A percentile compares a stretch with the other conserved stretches of the same genome.
Evolutionary conservation across 1,140 invertebrate species (phyloP).

Genomic region (Atta colombica): DNA sequence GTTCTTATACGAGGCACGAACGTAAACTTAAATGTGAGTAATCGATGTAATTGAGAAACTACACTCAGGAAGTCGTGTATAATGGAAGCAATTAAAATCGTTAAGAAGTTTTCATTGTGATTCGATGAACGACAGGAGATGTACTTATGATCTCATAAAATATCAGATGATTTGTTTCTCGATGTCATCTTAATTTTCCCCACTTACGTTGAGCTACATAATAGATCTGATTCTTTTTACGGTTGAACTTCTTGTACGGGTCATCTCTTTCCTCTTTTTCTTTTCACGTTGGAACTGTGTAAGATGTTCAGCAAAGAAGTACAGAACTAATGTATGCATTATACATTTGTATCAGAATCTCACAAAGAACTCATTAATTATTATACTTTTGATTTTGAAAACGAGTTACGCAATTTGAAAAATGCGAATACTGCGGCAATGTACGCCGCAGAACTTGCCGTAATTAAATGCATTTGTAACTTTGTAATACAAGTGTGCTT

Average conservation of each 20-base stretch:
- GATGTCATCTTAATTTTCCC: conserved; percentile 8
- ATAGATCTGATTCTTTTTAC: no score
- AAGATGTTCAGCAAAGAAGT: no score
- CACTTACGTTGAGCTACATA: neutral
- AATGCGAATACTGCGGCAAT: neutral
- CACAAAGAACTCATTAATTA: neutral
- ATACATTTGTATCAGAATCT: neutral
- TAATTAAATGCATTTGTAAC: conserved; percentile 26
- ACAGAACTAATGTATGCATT: neutral
- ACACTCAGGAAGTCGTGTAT: conserved; percentile 39
- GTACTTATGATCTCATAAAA: conserved; percentile 19
- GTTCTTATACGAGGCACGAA: conserved; percentile 51
- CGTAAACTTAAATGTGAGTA: conserved; percentile 42
- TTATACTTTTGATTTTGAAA: neutral
- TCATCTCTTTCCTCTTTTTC: no score
- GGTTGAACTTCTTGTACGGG: no score
- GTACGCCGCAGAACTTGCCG: neutral
- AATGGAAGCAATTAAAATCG: conserved; percentile 60
- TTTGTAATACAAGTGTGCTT: neutral
- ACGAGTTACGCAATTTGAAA: neutral
- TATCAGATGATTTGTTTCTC: conserved; percentile 44
- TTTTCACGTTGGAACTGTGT: no score
- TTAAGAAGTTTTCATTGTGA: conserved; percentile 37
- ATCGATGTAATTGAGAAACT: conserved; percentile 53
- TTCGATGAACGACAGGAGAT: conserved; percentile 12